A percentile compares a stretch with the other conserved stretches of the same genome.
phyloP scores from a whole-genome alignment of 2,888 invertebrate species.

The Drosophila differens region DNA sequence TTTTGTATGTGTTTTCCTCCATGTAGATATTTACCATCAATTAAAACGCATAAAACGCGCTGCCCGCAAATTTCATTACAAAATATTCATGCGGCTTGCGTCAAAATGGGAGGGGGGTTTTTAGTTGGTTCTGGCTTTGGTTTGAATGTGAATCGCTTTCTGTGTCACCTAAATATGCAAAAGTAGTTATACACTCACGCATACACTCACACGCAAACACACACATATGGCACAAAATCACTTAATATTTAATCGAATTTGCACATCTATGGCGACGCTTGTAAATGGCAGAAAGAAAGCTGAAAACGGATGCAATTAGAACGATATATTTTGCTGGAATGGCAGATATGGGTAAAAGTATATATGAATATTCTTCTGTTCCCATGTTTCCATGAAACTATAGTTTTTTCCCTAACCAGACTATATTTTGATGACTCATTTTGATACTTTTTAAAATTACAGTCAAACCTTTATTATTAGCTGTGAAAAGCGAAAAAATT shows the following conservation, averaged over 20 bases:
- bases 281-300: constrained; percentile 17
- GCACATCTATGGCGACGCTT: constrained; percentile 45
- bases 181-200: constrained; percentile 56
- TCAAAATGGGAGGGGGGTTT: background rate
- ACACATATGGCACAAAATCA: constrained; percentile 58
- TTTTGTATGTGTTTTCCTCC: background rate
- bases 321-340: background rate
- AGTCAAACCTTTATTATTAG: too few species aligned
- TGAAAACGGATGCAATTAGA: constrained; percentile 17
- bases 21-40: constrained; percentile 72
- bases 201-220: background rate
- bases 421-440: background rate
- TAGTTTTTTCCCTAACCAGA: background rate
- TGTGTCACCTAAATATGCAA: constrained; percentile 70
- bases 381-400: background rate
- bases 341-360: background rate
- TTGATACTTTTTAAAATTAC: background rate
- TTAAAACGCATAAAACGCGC: constrained; percentile 70
- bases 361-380: background rate
- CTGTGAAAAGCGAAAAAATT: too few species aligned
- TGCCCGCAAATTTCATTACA: constrained; percentile 73
- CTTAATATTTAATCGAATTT: constrained; percentile 77
- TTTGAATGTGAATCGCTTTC: constrained; percentile 53
- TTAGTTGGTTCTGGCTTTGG: constrained; percentile 25
- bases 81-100: constrained; percentile 25